Evolutionary conservation across 2,888 invertebrate genomes (phyloP).

Genomic region (Clitarchus hookeri): DNA sequence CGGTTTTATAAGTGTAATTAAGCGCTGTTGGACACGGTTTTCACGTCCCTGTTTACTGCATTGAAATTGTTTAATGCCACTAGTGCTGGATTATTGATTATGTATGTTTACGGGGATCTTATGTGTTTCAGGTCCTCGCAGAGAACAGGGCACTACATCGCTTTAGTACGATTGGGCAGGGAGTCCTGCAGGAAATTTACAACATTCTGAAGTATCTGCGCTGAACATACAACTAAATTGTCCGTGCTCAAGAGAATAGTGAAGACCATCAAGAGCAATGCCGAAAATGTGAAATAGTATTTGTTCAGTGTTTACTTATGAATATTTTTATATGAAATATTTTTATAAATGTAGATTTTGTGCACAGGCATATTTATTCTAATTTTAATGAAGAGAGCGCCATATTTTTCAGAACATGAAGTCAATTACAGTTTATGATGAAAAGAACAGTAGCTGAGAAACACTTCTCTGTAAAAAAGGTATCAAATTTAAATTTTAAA

Average conservation of each 20-base stretch:
- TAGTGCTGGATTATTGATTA: background rate
- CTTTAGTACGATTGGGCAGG: background rate
- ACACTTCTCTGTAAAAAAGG: background rate
- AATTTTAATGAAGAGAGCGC: too few species aligned
- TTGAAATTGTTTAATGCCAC: too few species aligned
- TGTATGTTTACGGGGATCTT: background rate
- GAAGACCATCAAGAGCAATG: background rate
- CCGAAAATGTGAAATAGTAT: background rate
- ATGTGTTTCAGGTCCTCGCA: background rate
- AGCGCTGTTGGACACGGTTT: too few species aligned
- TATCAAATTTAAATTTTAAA: too few species aligned
- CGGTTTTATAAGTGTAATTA: too few species aligned
- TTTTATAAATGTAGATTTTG: background rate
- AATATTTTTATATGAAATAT: conserved; percentile 1
- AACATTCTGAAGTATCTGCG: background rate
- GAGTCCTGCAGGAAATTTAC: background rate
- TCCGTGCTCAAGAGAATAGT: background rate
- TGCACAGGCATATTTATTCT: background rate
- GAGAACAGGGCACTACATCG: background rate
- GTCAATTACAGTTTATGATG: background rate
- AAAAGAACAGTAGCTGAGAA: too few species aligned
- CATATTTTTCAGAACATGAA: background rate
- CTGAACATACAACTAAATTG: background rate
- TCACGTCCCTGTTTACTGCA: too few species aligned
- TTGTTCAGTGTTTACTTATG: background rate